Evolutionary conservation across 2,888 invertebrate species (phyloP), one percentile per base, ranked within the genome.

Genomic region (Ophion ventricosus): DNA sequence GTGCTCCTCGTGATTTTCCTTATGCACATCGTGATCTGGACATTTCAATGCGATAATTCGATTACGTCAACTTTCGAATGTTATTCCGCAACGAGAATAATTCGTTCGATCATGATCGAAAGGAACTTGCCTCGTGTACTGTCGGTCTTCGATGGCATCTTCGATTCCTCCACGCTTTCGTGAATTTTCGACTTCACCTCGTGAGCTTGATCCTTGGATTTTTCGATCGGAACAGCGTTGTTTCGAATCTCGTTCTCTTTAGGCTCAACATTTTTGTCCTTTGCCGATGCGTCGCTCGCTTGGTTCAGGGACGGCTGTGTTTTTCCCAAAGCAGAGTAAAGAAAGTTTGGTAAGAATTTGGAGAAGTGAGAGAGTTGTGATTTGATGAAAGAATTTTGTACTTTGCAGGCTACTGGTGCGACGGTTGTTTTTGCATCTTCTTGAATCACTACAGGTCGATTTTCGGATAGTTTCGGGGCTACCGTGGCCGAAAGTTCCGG

Each of bases 1-100:
- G 26, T 85, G 81, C 2, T 83, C 84, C 20, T 86, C 83, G 40
- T 80, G 78, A 26, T 84, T 85, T 29, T 49, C 49, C 14, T 85
- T 73, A 57, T 83, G 83, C 26, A 87, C 80, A 69, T 88, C 87
- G 56, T 83, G 73, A 79, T 87, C 88, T n/a, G 88, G 84, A 59
- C 35, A 8, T 35, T 35, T 35, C 35, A 10, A 54, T 54, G 54
- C 7, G 14, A 54, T 54, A 4, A 54, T 54, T 54, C 17, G 54
- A 54, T 54, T 54, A 35, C n/a, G 14, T 2, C 26, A 57, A 35
- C 23, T 59, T 25, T 14, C 20, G 5, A 29, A 17, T 63, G 7
- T 29, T 3, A 63, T 59, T 59, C n/a, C n/a, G 1, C 10, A n/a
- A n/a, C 10, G 10, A 26, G 2, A 49, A 49, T 49, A 2, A 49